Percentiles rank a stretch among this genome's conserved stretches.
Conservation (phyloP, 2,888 invertebrate species). For the Hemithea aestivaria region DNA sequence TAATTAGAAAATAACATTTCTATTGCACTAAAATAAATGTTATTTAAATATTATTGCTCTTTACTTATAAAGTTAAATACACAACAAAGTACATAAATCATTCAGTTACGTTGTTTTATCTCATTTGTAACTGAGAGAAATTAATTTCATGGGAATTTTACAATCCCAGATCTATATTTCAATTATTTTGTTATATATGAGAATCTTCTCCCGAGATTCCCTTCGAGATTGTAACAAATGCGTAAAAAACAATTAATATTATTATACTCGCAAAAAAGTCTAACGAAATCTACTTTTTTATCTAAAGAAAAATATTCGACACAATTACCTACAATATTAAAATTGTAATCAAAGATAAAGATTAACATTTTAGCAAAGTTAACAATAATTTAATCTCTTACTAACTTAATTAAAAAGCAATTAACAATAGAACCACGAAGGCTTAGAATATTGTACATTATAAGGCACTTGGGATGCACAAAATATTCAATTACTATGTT, state of each 20-base stretch:
- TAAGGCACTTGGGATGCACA: constrained; percentile 76
- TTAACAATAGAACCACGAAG: constrained; percentile 72
- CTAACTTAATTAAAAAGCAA: constrained; percentile 68
- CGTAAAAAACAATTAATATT: constrained; percentile 36
- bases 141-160: constrained; percentile 22
- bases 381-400: constrained; percentile 79
- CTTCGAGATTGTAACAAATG: constrained; percentile 62
- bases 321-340: constrained; percentile 38
- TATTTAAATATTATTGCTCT: constrained; percentile 65
- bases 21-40: constrained; percentile 67
- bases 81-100: constrained; percentile 35
- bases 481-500: constrained; percentile 44
- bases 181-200: constrained; percentile 34
- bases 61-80: constrained; percentile 50
- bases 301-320: constrained; percentile 42
- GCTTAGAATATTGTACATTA: constrained; percentile 71
- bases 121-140: constrained; percentile 24
- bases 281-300: constrained; percentile 41
- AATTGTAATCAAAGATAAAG: constrained; percentile 43
- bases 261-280: constrained; percentile 34
- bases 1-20: constrained; percentile 66
- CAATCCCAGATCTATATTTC: constrained; percentile 23
- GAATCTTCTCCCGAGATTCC: constrained; percentile 59
- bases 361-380: constrained; percentile 74
- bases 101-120: constrained; percentile 30